Evolutionary conservation across 2,797 vertebrate genomes (phyloP).

Genomic region (Oceanodroma leucorhoa): DNA sequence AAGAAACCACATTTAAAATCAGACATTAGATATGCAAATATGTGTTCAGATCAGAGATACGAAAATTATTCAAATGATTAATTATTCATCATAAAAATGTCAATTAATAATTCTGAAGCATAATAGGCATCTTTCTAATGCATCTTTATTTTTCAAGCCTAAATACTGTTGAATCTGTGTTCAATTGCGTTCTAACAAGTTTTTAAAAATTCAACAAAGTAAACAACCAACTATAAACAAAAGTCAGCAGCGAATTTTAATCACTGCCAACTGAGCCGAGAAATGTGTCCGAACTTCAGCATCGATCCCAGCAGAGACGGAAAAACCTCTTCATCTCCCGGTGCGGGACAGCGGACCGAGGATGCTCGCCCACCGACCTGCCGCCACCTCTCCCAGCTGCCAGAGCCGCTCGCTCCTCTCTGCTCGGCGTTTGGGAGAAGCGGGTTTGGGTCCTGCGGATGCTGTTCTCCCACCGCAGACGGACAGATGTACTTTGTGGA

Average conservation of each 20-base stretch:
- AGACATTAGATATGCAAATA: constrained; percentile 97
- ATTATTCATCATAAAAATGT: constrained; percentile 93
- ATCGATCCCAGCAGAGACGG: neutral
- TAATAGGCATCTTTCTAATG: constrained; percentile 86
- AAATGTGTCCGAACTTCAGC: constrained; percentile 29
- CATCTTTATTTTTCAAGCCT: constrained; percentile 82
- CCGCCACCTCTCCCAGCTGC: neutral
- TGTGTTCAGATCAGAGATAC: constrained; percentile 93
- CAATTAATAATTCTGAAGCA: constrained; percentile 93
- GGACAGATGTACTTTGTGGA: fast-evolving
- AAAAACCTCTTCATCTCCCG: neutral
- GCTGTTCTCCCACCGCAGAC: neutral
- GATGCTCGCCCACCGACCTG: neutral
- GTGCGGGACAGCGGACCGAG: neutral
- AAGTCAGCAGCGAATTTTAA: constrained; percentile 67
- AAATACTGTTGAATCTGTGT: constrained; percentile 75
- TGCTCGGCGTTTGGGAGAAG: fast-evolving
- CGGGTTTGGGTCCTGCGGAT: neutral
- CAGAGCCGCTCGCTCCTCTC: neutral
- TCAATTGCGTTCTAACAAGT: constrained; percentile 75
- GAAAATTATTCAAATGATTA: constrained; percentile 98
- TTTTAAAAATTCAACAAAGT: constrained; percentile 77
- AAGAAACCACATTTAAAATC: constrained; percentile 82
- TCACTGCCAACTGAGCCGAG: constrained; percentile 23
- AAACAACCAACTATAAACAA: constrained; percentile 74